Percentiles rank a stretch among this genome's conserved stretches.
Conservation (phyloP, 2,113 vertebrate genomes). For the Lagopus muta region DNA sequence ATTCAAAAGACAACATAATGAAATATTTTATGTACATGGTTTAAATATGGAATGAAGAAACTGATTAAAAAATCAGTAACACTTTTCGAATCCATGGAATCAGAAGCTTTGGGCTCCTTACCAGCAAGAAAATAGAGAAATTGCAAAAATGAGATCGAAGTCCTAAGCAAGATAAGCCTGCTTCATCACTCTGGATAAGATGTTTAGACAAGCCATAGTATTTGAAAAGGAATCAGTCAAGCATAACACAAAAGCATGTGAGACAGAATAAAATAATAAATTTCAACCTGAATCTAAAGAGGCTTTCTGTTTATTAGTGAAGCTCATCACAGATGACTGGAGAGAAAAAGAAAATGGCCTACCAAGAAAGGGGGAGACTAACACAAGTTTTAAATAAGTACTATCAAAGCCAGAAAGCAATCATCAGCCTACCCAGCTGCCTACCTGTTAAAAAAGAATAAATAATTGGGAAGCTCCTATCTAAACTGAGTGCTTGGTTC, state of each 20-base stretch:
- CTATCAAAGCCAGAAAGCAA: not conserved
- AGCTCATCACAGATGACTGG: not conserved
- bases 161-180: not conserved
- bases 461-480: conserved; percentile 27
- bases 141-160: not conserved
- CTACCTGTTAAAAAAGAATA: conserved; percentile 32
- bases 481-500: not conserved
- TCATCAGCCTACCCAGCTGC: not conserved
- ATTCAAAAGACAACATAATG: not conserved
- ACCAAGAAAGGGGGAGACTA: not conserved
- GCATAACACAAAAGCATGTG: not conserved
- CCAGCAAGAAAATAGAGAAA: not conserved
- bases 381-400: conserved; percentile 15
- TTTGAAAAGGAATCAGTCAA: not conserved
- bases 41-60: not conserved
- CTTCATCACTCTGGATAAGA: not conserved
- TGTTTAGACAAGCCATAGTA: not conserved
- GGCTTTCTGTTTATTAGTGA: not conserved
- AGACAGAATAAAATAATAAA: not conserved
- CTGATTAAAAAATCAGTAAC: not conserved
- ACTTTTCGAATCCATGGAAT: not conserved
- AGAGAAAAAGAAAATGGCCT: not conserved
- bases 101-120: not conserved
- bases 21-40: not conserved
- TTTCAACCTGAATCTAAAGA: conserved; percentile 4